These are phyloP conservation scores for Chamaea fasciata DNA, from an alignment of 2,113 vertebrate species.

Conservation along the genomic window DNA sequence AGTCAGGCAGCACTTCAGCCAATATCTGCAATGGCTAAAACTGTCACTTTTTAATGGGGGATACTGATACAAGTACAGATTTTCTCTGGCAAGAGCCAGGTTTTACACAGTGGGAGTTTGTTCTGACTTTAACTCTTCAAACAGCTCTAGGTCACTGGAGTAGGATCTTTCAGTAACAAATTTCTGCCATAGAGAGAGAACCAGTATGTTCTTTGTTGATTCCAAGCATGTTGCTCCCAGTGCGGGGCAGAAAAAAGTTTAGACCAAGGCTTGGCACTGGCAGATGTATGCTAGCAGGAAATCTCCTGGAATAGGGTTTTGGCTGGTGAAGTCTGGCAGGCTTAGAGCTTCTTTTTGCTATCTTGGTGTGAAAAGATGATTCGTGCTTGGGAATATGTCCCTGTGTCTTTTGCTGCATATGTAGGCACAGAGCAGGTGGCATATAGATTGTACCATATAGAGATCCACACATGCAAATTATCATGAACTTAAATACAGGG, in stretches of 20 bases:
- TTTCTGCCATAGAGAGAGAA: background rate
- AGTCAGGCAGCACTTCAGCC: background rate
- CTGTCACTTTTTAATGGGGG: background rate
- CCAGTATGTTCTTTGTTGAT: background rate
- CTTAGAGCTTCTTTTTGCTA: background rate
- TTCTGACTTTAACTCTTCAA: background rate
- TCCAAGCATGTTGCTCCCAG: background rate
- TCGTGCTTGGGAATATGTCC: background rate
- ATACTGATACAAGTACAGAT: background rate
- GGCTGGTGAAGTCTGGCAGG: background rate
- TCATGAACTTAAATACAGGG: background rate
- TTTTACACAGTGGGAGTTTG: background rate
- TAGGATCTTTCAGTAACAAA: background rate
- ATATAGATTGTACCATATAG: background rate
- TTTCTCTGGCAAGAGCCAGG: background rate
- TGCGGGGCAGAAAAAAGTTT: background rate
- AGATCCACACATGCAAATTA: background rate
- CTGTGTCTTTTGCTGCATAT: background rate
- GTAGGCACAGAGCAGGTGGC: constrained; percentile 5
- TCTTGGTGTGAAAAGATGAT: constrained; percentile 10
- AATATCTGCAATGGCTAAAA: background rate
- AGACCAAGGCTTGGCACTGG: background rate
- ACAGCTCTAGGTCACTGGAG: background rate
- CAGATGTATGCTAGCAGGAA: background rate
- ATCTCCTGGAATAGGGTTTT: background rate